phyloP scores from a whole-genome alignment of 2,797 vertebrate species.

The Amniataba percoides region DNA sequence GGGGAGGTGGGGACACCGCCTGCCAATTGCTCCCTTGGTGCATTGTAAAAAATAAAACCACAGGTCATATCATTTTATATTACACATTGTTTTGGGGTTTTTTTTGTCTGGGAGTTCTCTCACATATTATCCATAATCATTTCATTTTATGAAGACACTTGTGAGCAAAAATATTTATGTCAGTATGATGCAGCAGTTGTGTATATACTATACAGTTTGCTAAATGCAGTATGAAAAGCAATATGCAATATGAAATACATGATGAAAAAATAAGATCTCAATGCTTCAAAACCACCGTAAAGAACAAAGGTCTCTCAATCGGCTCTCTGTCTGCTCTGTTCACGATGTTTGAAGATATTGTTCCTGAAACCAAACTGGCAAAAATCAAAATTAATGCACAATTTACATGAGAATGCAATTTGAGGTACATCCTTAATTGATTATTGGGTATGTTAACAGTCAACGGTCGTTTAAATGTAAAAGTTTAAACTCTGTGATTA shows the following conservation, averaged over 20 bases:
- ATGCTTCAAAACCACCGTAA: background rate
- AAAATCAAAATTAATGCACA: background rate
- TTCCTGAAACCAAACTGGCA: too few species aligned
- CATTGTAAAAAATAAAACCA: conserved; percentile 19
- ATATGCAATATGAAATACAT: background rate
- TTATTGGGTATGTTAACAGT: background rate
- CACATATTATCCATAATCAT: background rate
- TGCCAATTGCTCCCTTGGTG: conserved; percentile 18
- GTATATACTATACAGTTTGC: background rate
- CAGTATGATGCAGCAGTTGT: background rate
- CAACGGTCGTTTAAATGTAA: background rate
- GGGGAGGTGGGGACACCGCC: conserved; percentile 20
- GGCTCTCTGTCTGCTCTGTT: background rate
- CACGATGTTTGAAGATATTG: background rate
- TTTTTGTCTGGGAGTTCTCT: background rate
- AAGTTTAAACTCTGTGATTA: background rate
- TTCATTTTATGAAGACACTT: background rate
- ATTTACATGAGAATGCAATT: background rate
- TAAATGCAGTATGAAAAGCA: background rate
- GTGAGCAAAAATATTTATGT: background rate
- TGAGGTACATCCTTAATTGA: background rate
- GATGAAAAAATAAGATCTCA: background rate
- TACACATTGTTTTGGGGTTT: background rate
- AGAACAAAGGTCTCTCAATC: background rate
- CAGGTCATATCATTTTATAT: conserved; percentile 11